Base-by-base conservation (phyloP, 2,888 invertebrate species). In the Bruchidius siliquastri region DNA sequence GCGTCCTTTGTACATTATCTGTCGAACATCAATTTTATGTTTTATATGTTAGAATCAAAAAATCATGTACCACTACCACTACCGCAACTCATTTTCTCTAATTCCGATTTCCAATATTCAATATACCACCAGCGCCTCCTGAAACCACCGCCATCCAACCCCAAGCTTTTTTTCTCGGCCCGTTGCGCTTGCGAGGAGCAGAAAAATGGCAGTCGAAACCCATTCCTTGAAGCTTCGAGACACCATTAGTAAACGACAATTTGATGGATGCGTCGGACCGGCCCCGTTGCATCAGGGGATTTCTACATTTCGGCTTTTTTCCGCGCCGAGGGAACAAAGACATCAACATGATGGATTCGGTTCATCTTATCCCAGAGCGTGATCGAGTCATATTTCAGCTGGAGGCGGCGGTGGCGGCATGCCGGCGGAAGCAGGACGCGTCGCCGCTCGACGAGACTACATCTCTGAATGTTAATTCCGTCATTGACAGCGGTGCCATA, bases 341-440 rank as follows among this genome's bases (percentile, higher is more conserved):
- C 87, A 87, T 87, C 87, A 87, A 86, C 85, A 87, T 87, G 87
- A 87, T 87, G 86, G 85, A 87, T 87, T 85, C 84, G 85, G 86
- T 87, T 87, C 87, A 87, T 87, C 87, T 87, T 86, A 85, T 86
- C 85, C 86, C 85, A 83, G 84, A 86, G 86, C 87, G 87, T 87
- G 87, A 87, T 87, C 87, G 86, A 87, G 86, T 85, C 85, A 87
- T 87, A 87, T 87, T 87, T 87, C 86, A 87, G 84, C 82, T 81
- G 82, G 76, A 78, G 76, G 67, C 32, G 71, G 66, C 67, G 22
- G 20, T 75, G 72, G 66, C 0, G 8, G 13, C 13, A 13, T 1
- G 49, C 6, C 10, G 49, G 18, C 10, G 49, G 49, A 13, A 13
- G 18, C 10, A 13, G 49, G 49, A 13, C 49, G 49, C 49, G 81